Base-by-base conservation (phyloP, 2,113 vertebrate genomes). In the Brienomyrus brachyistius region DNA sequence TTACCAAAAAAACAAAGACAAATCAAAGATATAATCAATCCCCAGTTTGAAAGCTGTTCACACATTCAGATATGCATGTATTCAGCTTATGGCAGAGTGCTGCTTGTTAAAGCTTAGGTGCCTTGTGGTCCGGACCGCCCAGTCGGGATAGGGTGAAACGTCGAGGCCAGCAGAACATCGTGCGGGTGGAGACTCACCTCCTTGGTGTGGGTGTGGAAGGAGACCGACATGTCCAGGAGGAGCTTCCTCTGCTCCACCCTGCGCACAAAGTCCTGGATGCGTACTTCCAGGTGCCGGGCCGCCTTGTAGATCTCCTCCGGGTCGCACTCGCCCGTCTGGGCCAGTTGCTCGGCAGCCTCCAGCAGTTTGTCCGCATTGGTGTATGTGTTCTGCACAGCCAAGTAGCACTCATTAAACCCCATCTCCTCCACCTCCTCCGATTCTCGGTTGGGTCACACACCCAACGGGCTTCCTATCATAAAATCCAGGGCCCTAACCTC, bases 271-370 rank as follows among this genome's bases (percentile, higher is more conserved):
- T 97, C 97, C 92, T 97, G 97, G 93, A 97, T 97, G 91, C 97
- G 96, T 90, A 97, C 97, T 94, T 98, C 97, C 92, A 98, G 96
- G 93, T 97, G 97, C 54, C 97, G 94, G 5, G 97, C 97, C 54
- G 97, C 97, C 93, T 97, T 96, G 94, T 98, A 98, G 94, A 98
- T 97, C 94, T 98, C 97, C 92, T 98, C 97, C 0, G 97, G 97
- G 94, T 98, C 97, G 94, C 97, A 98, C 93, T 98, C 97, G 70
- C 97, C 97, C 0, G 97, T 98, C 93, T 98, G 97, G 90, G 97
- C 97, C 93, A 98, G 90, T 94, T 97, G 97, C 92, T 97, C 97
- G 0, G 97, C 97, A 10, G 97, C 97, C 88, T 98, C 97, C 94
- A 98, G 92, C 87, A 98, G 96, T 93, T 98, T 98, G 95, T 98